Percentiles rank a stretch among this genome's conserved stretches.
These are phyloP conservation scores for Drosophila sp. DNA, from an alignment of 1,140 invertebrate genomes.

Conservation along the genomic window DNA sequence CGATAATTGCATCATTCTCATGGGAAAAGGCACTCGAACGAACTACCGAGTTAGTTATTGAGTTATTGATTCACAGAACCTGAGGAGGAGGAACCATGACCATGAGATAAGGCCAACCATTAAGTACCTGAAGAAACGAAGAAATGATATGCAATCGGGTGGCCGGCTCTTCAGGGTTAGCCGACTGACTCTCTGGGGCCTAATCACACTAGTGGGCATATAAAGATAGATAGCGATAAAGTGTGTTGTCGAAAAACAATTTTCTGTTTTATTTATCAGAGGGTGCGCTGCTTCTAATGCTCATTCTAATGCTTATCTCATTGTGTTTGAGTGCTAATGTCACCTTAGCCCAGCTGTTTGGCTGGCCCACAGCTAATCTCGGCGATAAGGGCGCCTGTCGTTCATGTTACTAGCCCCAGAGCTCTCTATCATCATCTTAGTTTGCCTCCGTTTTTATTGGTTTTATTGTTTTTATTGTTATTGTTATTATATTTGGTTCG, in stretches of 20 bases:
- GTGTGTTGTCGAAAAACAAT: constrained; percentile 4
- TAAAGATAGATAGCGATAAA: constrained; percentile 8
- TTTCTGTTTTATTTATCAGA: constrained; percentile 4
- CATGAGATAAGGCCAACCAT: no score
- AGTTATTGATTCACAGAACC: no score
- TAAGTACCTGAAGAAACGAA: no score
- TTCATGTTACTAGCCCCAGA: not conserved
- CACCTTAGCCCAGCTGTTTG: constrained; percentile 8
- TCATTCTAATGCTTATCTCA: not conserved
- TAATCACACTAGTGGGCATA: not conserved
- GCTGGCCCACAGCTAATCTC: not conserved
- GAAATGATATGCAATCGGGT: no score
- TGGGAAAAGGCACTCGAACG: no score
- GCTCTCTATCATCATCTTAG: not conserved
- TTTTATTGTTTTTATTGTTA: constrained; percentile 2
- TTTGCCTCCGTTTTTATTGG: not conserved
- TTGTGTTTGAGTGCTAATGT: not conserved
- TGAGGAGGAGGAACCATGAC: no score
- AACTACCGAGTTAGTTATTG: no score
- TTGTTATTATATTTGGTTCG: not conserved
- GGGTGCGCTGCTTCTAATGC: not conserved
- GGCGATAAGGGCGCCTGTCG: not conserved
- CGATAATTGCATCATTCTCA: no score
- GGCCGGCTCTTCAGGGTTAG: not conserved
- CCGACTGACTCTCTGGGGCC: not conserved